A percentile compares a stretch with the other conserved stretches of the same genome.
Evolutionary conservation across 2,888 invertebrate genomes (phyloP).

Genomic region (Nezara viridula): DNA sequence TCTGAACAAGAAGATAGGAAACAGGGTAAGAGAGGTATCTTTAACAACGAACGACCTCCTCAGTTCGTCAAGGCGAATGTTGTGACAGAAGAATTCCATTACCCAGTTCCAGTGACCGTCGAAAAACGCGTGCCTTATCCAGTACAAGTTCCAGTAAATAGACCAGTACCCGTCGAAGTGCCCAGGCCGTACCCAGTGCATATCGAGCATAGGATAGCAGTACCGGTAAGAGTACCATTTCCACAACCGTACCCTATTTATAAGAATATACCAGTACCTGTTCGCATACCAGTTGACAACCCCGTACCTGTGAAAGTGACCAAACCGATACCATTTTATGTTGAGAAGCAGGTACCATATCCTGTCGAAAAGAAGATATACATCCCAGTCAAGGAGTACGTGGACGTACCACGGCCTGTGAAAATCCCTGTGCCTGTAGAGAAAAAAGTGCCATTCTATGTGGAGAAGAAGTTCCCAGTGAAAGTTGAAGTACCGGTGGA

Average conservation of each 20-base stretch:
- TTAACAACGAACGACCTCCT: neutral
- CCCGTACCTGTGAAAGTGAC: slow-evolving; percentile 65
- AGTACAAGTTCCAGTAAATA: slow-evolving; percentile 65
- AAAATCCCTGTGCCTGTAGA: slow-evolving; percentile 60
- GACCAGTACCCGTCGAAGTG: slow-evolving; percentile 66
- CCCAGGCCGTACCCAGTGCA: slow-evolving; percentile 66
- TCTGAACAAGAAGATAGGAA: slow-evolving; percentile 21
- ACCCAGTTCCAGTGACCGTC: slow-evolving; percentile 60
- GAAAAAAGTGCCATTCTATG: slow-evolving; percentile 63
- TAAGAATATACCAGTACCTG: slow-evolving; percentile 65
- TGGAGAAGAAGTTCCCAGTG: slow-evolving; percentile 62
- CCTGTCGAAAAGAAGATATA: slow-evolving; percentile 61
- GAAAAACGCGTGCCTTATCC: slow-evolving; percentile 61
- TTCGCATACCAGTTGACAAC: slow-evolving; percentile 65
- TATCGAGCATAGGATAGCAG: slow-evolving; percentile 66
- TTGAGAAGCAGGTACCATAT: slow-evolving; percentile 60
- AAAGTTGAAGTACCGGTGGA: slow-evolving; percentile 61
- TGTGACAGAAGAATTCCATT: slow-evolving; percentile 60
- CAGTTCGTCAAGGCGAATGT: slow-evolving; percentile 56
- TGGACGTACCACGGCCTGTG: slow-evolving; percentile 62
- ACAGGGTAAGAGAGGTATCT: neutral
- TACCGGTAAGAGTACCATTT: slow-evolving; percentile 66
- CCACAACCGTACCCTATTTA: slow-evolving; percentile 66
- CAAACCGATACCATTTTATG: slow-evolving; percentile 64
- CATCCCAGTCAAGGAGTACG: slow-evolving; percentile 61